Percentiles rank a stretch among this genome's conserved stretches.
Evolutionary conservation across 2,113 vertebrate species (phyloP).

Genomic region (Candoia aspera): DNA sequence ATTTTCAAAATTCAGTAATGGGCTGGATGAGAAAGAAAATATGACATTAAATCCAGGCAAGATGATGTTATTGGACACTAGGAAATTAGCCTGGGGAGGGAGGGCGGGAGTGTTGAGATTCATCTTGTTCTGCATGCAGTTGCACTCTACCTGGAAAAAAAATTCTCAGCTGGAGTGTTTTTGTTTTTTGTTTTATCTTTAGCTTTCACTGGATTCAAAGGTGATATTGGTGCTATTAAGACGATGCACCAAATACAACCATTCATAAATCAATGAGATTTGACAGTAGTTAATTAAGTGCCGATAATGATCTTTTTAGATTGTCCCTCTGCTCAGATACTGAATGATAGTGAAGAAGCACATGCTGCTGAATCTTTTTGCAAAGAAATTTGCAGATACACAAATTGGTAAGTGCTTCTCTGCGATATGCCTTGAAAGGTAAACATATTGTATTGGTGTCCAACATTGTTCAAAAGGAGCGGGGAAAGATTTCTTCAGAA

Average conservation of each 20-base stretch:
- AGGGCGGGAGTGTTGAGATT: too few relatives aligned
- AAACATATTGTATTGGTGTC: neutral
- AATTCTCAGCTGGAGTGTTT: neutral
- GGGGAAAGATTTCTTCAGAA: neutral
- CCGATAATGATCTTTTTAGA: conserved; percentile 61
- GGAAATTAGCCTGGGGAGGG: too few relatives aligned
- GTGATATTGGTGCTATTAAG: neutral
- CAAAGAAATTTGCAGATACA: conserved; percentile 77
- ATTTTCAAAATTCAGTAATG: neutral
- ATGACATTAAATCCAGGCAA: neutral
- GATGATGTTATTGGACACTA: neutral
- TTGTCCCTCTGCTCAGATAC: conserved; percentile 64
- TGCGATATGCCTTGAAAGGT: neutral
- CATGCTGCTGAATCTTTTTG: conserved; percentile 80
- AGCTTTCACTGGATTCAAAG: neutral
- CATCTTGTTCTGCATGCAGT: too few relatives aligned
- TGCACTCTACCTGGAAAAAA: too few relatives aligned
- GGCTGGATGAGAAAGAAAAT: neutral
- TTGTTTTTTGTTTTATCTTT: neutral
- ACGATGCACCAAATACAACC: neutral
- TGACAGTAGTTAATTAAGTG: neutral
- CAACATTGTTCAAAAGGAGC: neutral
- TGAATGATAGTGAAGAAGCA: conserved; percentile 83
- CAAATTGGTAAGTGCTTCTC: conserved; percentile 75
- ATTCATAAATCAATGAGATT: neutral